Evolutionary conservation across 2,888 invertebrate species (phyloP).

Genomic region (Plutella xylostella): DNA sequence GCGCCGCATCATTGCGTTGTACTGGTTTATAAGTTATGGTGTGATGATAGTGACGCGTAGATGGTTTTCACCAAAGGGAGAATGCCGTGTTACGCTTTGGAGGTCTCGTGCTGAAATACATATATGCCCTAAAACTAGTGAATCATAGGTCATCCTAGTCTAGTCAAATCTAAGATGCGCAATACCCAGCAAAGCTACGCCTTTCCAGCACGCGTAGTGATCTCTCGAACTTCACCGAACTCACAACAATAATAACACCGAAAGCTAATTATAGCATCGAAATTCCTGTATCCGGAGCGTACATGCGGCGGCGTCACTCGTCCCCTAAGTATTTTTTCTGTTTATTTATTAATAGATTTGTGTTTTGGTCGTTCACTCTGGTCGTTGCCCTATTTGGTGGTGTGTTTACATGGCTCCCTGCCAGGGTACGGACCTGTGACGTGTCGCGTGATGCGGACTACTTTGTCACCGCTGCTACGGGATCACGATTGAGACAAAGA

Average conservation of each 20-base stretch:
- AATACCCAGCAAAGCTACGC: too few relatives aligned
- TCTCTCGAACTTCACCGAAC: too few relatives aligned
- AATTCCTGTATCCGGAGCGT: not conserved
- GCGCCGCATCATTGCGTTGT: too few relatives aligned
- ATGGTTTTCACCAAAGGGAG: too few relatives aligned
- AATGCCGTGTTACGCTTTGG: too few relatives aligned
- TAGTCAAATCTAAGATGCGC: too few relatives aligned
- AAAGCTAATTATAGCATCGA: not conserved
- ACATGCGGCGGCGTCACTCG: not conserved
- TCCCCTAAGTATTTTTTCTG: conserved; percentile 5
- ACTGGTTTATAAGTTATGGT: too few relatives aligned
- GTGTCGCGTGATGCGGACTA: not conserved
- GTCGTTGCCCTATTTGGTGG: conserved; percentile 66
- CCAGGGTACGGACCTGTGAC: conserved; percentile 29
- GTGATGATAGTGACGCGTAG: too few relatives aligned
- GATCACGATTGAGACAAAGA: not conserved
- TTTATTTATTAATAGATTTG: conserved; percentile 48
- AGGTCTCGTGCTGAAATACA: too few relatives aligned
- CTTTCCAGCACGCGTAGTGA: too few relatives aligned
- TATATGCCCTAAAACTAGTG: too few relatives aligned
- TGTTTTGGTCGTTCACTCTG: conserved; percentile 50
- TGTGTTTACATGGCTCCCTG: conserved; percentile 58
- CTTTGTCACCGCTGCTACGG: not conserved
- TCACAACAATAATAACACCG: not conserved
- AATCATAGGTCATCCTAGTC: too few relatives aligned